These are phyloP conservation scores for Oceanodroma tethys DNA, from an alignment of 2,113 vertebrate genomes.

Conservation along the genomic window DNA sequence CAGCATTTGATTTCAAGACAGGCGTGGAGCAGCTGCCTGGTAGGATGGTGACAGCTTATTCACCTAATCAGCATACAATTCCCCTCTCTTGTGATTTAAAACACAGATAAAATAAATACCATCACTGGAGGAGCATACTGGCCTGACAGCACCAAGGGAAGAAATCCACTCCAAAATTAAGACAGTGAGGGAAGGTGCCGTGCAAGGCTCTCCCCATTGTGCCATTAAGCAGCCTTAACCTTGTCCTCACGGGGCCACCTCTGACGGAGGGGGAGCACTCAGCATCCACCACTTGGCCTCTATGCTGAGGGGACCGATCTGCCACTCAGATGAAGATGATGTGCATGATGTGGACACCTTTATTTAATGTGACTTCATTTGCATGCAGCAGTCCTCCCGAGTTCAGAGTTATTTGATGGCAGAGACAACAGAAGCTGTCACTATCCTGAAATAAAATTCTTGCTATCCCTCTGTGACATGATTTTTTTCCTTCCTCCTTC, in stretches of 20 bases:
- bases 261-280: background rate
- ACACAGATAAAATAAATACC: background rate
- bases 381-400: background rate
- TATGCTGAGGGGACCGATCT: background rate
- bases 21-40: background rate
- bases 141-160: background rate
- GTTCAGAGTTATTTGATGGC: background rate
- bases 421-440: slow-evolving; percentile 28
- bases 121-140: background rate
- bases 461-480: background rate
- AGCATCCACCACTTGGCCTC: background rate
- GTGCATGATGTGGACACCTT: background rate
- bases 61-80: background rate
- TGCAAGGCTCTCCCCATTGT: background rate
- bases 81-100: background rate
- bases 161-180: background rate
- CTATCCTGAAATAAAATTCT: slow-evolving; percentile 11
- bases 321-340: background rate
- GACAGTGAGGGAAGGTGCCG: background rate
- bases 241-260: background rate
- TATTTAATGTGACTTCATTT: slow-evolving; percentile 18
- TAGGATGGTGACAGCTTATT: background rate
- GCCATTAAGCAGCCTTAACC: background rate
- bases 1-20: background rate
- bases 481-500: background rate